phyloP scores from a whole-genome alignment of 2,888 invertebrate species.

The Argyresthia goedartella region DNA sequence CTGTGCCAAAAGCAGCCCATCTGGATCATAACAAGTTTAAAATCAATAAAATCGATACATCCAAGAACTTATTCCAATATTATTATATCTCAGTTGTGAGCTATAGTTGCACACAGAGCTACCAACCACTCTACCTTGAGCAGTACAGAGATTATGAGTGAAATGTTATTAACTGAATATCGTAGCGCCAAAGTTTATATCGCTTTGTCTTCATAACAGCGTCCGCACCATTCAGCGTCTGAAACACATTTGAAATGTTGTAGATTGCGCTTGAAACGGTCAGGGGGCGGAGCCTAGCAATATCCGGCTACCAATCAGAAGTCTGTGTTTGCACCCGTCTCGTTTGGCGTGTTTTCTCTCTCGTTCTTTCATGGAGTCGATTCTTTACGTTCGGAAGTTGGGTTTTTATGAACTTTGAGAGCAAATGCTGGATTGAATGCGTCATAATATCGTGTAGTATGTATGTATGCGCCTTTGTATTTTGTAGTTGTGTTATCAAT shows the following conservation, averaged over 20 bases:
- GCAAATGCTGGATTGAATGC: background rate
- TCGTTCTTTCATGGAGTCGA: conserved; percentile 38
- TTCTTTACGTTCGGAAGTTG: conserved; percentile 48
- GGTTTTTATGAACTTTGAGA: conserved; percentile 27
- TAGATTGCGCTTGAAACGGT: background rate
- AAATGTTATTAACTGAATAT: background rate
- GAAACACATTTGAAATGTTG: conserved; percentile 31
- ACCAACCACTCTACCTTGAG: background rate
- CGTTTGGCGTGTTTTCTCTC: conserved; percentile 20
- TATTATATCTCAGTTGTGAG: no score
- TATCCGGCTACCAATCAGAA: background rate
- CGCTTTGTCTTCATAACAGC: background rate
- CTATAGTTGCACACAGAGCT: no score
- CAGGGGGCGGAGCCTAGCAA: background rate
- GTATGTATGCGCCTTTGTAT: background rate
- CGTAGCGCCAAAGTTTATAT: conserved; percentile 25
- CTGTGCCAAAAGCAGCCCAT: no score
- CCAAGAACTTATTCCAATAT: no score
- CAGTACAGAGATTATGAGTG: background rate
- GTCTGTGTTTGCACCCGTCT: conserved; percentile 14
- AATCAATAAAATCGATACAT: no score
- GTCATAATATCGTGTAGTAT: background rate
- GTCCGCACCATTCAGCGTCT: conserved; percentile 24
- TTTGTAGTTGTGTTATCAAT: no score
- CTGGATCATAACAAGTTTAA: no score